Conservation (phyloP, 92 coral and sea anemone genomes). For the Blastomussa wellsi region DNA sequence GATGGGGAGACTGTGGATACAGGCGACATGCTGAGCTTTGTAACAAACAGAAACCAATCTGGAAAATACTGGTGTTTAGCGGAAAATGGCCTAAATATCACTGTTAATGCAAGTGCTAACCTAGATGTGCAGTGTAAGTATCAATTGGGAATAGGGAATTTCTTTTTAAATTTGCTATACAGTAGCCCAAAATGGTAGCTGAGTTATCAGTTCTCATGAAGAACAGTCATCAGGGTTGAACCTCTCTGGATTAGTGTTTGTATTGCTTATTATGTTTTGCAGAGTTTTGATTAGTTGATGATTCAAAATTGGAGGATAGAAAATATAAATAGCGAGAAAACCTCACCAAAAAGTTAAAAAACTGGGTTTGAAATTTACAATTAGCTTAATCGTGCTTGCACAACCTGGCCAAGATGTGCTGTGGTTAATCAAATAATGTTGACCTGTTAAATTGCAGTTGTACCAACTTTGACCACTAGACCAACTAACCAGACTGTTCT, state of each 20-base stretch:
- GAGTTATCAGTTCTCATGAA: neutral
- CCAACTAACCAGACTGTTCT: neutral
- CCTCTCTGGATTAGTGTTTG: too few relatives aligned
- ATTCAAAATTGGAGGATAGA: too few relatives aligned
- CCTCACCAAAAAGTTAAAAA: too few relatives aligned
- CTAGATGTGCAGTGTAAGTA: neutral
- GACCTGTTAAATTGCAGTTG: neutral
- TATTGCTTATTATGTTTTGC: too few relatives aligned
- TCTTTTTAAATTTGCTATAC: neutral
- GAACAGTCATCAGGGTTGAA: neutral
- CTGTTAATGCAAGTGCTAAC: neutral
- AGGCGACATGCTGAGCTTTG: neutral
- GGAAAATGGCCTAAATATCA: neutral
- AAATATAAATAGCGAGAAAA: too few relatives aligned
- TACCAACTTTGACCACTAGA: neutral
- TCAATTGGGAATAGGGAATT: neutral
- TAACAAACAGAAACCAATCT: neutral
- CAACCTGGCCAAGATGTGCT: too few relatives aligned
- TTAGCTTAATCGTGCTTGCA: too few relatives aligned
- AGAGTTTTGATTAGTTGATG: too few relatives aligned
- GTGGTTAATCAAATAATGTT: too few relatives aligned
- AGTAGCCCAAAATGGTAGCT: neutral
- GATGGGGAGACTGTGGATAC: neutral
- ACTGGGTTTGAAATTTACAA: too few relatives aligned
- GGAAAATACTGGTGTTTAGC: conserved; percentile 6